Evolutionary conservation across 1,140 invertebrate species (phyloP).

Genomic region (Heliconius hermathena): DNA sequence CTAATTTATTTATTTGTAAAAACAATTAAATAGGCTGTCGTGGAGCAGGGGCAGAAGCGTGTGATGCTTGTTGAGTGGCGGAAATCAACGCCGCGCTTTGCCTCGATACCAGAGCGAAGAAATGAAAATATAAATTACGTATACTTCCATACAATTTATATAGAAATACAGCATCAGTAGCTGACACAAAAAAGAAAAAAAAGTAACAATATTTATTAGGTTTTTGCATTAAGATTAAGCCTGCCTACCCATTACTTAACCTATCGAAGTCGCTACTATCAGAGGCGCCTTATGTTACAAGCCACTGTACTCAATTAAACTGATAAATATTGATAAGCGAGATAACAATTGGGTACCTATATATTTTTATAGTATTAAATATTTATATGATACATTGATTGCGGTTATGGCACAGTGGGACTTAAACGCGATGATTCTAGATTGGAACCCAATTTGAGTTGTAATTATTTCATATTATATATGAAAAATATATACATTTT

Average conservation of each 20-base stretch:
- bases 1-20: too few species aligned
- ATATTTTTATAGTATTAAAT: background rate
- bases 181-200: background rate
- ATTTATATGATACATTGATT: background rate
- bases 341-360: background rate
- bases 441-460: background rate
- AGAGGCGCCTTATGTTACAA: conserved; percentile 3
- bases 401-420: too few species aligned
- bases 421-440: too few species aligned
- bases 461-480: too few species aligned
- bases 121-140: too few species aligned
- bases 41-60: too few species aligned
- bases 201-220: background rate
- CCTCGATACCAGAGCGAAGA: too few species aligned
- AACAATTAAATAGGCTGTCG: too few species aligned
- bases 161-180: background rate
- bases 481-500: too few species aligned
- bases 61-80: too few species aligned
- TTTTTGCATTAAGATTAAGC: conserved; percentile 14
- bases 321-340: conserved; percentile 11
- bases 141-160: background rate
- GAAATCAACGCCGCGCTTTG: too few species aligned
- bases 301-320: conserved; percentile 8
- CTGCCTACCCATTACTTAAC: conserved; percentile 3
- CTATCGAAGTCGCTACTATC: conserved; percentile 13